Evolutionary conservation across 2,888 invertebrate genomes (phyloP).

Genomic region (Matsumyia berberina): DNA sequence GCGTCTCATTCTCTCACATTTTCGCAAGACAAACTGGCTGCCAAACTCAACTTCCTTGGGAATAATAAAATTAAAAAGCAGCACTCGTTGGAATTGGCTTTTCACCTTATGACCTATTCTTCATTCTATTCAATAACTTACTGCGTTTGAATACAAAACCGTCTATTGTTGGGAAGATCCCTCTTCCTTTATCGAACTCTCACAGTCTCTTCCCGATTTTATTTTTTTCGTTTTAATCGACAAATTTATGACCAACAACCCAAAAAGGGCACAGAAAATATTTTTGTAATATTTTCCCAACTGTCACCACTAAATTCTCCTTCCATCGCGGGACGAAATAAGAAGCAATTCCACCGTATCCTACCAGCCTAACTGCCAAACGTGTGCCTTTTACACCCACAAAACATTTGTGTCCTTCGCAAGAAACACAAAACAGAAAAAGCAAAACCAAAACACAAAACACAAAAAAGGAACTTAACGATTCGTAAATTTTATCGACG

Average conservation of each 20-base stretch:
- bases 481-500: slow-evolving; percentile 38
- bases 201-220: background rate
- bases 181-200: background rate
- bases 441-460: too few relatives aligned
- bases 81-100: too few relatives aligned
- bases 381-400: background rate
- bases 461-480: slow-evolving; percentile 7
- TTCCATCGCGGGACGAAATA: background rate
- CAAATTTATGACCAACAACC: background rate
- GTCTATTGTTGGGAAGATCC: too few relatives aligned
- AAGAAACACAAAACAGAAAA: too few relatives aligned
- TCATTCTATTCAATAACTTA: too few relatives aligned
- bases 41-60: too few relatives aligned
- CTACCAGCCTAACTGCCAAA: background rate
- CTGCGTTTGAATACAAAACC: too few relatives aligned
- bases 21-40: too few relatives aligned
- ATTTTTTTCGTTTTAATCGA: background rate
- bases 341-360: background rate
- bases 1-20: too few relatives aligned
- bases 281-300: background rate
- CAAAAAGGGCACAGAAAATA: background rate
- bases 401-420: background rate
- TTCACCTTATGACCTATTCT: too few relatives aligned
- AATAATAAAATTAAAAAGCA: too few relatives aligned
- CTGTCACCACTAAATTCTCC: slow-evolving; percentile 6